Conservation (phyloP, 2,113 vertebrate genomes). For the Chaetura pelagica region DNA sequence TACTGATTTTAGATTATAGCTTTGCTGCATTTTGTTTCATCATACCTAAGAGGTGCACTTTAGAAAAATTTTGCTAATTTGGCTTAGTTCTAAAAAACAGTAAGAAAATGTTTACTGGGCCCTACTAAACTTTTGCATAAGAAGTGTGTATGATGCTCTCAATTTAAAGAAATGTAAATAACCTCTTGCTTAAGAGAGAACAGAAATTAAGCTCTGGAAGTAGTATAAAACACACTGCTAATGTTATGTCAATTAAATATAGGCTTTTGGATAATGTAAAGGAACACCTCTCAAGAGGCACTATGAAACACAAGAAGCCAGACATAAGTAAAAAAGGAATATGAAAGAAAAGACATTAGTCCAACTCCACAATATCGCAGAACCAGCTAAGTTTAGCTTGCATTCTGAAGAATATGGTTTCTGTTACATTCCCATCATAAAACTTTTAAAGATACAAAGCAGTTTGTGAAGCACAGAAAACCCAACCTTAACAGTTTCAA, state of each 20-base stretch:
- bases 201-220: neutral
- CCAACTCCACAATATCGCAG: neutral
- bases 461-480: neutral
- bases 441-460: neutral
- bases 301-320: neutral
- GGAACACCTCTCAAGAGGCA: neutral
- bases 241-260: neutral
- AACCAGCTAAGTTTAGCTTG: neutral
- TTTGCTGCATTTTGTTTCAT: neutral
- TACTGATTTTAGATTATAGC: constrained; percentile 8
- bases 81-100: neutral
- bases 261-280: neutral
- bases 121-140: neutral
- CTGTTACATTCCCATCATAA: neutral
- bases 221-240: neutral
- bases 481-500: neutral
- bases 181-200: neutral
- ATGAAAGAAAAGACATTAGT: neutral
- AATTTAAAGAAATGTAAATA: neutral
- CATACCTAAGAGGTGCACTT: neutral
- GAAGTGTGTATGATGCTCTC: neutral
- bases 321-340: neutral
- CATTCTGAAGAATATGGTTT: neutral
- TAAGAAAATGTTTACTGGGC: neutral
- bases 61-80: neutral